These are phyloP conservation scores for Dasypogon diadema DNA, from an alignment of 2,888 invertebrate species.

Conservation along the genomic window DNA sequence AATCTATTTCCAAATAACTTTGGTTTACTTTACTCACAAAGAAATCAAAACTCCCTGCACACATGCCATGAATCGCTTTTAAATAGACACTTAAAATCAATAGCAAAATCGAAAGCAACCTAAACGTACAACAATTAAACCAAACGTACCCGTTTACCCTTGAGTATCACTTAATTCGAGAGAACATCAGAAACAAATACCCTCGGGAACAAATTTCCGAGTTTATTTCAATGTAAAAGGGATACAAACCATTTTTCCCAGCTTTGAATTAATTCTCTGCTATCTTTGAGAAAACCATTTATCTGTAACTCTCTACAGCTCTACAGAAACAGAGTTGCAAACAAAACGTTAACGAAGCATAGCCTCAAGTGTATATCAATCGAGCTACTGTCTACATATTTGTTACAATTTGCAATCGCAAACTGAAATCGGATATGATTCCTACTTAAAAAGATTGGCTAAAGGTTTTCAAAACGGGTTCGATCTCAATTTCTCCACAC, in stretches of 20 bases:
- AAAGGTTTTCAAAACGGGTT: too few relatives aligned
- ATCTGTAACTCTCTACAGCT: background rate
- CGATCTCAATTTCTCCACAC: too few relatives aligned
- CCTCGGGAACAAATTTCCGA: background rate
- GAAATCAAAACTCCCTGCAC: too few relatives aligned
- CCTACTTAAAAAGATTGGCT: background rate
- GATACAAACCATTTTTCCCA: background rate
- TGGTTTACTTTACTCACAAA: too few relatives aligned
- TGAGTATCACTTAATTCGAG: background rate
- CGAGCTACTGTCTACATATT: background rate
- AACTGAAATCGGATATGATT: background rate
- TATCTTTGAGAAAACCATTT: too few relatives aligned
- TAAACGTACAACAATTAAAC: too few relatives aligned
- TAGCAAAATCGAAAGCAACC: background rate
- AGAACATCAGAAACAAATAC: background rate
- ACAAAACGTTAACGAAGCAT: background rate
- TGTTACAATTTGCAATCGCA: background rate
- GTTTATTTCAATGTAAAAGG: background rate
- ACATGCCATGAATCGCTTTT: too few relatives aligned
- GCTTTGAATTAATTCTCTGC: background rate
- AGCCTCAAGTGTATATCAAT: background rate
- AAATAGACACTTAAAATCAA: too few relatives aligned
- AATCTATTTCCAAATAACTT: too few relatives aligned
- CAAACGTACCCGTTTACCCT: too few relatives aligned
- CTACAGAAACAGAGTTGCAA: background rate